Evolutionary conservation across 1,140 invertebrate genomes (phyloP), one percentile per base, ranked within the genome.

Genomic region (Hylaeus anthracinus): DNA sequence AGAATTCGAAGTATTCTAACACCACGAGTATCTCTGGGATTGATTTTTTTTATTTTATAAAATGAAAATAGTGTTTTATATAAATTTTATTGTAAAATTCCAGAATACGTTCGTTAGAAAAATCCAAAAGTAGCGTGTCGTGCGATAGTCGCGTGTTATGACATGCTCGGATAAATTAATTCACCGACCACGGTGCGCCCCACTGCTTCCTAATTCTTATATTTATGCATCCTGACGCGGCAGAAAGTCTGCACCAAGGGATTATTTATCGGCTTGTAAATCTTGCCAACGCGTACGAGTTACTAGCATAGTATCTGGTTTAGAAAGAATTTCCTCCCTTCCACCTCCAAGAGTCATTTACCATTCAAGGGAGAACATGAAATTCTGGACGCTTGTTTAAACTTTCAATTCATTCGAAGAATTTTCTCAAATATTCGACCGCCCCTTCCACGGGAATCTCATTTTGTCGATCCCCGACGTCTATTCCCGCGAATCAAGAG

Each of bases 131-230:
- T 66, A 45, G 66, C 51, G 14, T 39, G 53, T 9, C 26, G 48
- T 45, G 10, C 51, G 74, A 76, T 69, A n/a, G 51, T 70, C 45
- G 37, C 37, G 9, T 15, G 26, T 58, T 60, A 48, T 14, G 55
- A 6, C 37, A 60, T 10, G 55, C 43, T 9, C 55, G 53, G 43
- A 4, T 37, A 66, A 65, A 77, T 77, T 77, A 77, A 51, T 61
- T 55, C 51, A 12, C 1, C 37, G 9, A 53, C 15, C 65, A 60
- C 37, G 37, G 5, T 10, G n/a, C 37, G 15, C 43, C 55, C n/a
- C n/a, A 10, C n/a, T 77, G 67, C 66, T 41, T 61, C 63, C 53
- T 71, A 71, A 63, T 78, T 55, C 58, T 71, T 71, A 5, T n/a
- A 70, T 71, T 78, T 63, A 63, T 39, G 15, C 48, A 3, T 12